phyloP scores from a whole-genome alignment of 2,888 invertebrate genomes.

The Cryptocephalus primarius region DNA sequence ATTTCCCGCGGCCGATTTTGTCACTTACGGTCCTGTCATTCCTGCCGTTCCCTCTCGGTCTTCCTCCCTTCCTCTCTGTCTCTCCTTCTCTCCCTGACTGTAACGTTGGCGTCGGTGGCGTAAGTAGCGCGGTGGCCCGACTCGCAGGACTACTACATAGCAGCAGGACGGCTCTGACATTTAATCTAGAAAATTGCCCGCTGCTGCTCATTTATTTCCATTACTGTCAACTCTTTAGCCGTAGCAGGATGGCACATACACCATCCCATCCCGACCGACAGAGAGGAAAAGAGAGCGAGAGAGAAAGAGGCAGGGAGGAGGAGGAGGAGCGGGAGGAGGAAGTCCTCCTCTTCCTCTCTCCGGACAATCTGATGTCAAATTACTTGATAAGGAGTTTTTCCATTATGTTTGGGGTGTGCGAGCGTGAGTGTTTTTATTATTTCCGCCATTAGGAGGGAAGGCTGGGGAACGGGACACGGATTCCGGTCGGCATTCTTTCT shows the following conservation, averaged over 20 bases:
- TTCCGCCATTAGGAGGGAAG: not conserved
- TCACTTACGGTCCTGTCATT: conserved; percentile 3
- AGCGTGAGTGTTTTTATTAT: not conserved
- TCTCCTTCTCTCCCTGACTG: conserved; percentile 10
- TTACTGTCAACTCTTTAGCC: conserved; percentile 48
- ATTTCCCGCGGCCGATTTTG: not conserved
- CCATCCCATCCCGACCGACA: no score
- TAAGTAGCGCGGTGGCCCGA: conserved; percentile 1
- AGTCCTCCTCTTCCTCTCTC: not conserved
- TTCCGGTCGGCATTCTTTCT: no score
- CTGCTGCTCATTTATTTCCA: conserved; percentile 50
- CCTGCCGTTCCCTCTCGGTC: conserved; percentile 1
- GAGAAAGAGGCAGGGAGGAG: not conserved
- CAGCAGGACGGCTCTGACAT: conserved; percentile 40
- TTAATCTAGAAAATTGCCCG: conserved; percentile 56
- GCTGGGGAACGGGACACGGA: no score
- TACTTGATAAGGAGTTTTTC: conserved; percentile 29
- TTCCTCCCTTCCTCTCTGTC: conserved; percentile 7
- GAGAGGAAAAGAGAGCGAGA: no score
- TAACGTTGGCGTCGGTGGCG: conserved; percentile 1
- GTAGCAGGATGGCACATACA: conserved; percentile 7
- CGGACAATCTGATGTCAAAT: conserved; percentile 36
- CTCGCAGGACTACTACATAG: no score
- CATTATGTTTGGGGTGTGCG: conserved; percentile 5
- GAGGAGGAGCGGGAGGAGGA: not conserved